phyloP scores from a whole-genome alignment of 2,113 vertebrate genomes.

The Pyxicephalus adspersus region DNA sequence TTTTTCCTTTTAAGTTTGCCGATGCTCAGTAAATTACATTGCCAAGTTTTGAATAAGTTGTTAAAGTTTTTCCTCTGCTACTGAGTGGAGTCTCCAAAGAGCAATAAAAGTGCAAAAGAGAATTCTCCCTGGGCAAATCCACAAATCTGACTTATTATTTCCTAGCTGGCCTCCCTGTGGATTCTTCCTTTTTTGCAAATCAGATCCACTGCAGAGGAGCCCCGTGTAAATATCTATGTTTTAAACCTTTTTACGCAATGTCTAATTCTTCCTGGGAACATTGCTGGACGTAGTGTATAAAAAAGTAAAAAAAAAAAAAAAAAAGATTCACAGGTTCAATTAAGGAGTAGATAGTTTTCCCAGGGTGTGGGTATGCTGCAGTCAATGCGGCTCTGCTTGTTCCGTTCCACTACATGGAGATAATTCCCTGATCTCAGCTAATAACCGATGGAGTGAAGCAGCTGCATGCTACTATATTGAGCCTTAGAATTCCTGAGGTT shows the following conservation, averaged over 20 bases:
- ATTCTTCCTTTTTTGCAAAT: constrained; percentile 4
- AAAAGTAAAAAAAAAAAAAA: not conserved
- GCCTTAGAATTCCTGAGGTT: not conserved
- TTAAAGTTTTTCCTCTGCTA: not conserved
- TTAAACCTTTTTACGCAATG: no score
- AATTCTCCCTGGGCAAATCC: not conserved
- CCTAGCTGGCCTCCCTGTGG: not conserved
- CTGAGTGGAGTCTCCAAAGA: not conserved
- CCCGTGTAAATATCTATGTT: not conserved
- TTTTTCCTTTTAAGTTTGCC: no score
- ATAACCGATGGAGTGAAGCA: not conserved
- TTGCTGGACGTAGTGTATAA: no score
- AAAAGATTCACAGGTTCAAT: not conserved
- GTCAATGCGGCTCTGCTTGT: not conserved
- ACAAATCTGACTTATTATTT: not conserved
- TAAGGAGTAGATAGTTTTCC: constrained; percentile 1
- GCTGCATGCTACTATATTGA: not conserved
- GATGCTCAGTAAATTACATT: no score
- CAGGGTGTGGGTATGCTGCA: not conserved
- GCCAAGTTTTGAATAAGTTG: no score
- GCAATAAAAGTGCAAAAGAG: not conserved
- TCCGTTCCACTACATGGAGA: not conserved
- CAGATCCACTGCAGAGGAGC: not conserved
- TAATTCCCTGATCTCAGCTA: not conserved
- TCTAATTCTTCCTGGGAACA: not conserved